A percentile compares a stretch with the other conserved stretches of the same genome.
Conservation (phyloP, 2,888 invertebrate species). For the Caenorhabditis plicata region DNA sequence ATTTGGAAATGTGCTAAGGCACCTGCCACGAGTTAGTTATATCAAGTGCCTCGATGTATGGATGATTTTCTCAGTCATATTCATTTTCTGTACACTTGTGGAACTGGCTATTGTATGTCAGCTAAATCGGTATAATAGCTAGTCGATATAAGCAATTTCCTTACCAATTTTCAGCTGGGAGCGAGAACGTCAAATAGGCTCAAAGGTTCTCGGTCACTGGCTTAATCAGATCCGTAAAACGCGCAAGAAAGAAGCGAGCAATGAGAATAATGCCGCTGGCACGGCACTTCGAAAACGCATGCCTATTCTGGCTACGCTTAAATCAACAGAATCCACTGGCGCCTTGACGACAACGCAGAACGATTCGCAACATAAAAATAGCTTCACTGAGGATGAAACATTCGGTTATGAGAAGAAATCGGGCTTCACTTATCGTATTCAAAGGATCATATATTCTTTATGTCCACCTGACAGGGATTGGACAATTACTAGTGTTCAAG, state of each 20-base stretch:
- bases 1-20: slow-evolving; percentile 65
- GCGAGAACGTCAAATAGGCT: slow-evolving; percentile 63
- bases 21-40: slow-evolving; percentile 65
- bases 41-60: slow-evolving; percentile 65
- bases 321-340: slow-evolving; percentile 11
- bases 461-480: slow-evolving; percentile 60
- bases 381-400: slow-evolving; percentile 26
- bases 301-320: slow-evolving; percentile 23
- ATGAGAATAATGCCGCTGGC: slow-evolving; percentile 28
- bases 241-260: slow-evolving; percentile 51
- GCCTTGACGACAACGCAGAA: slow-evolving; percentile 2
- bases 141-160: neutral
- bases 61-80: slow-evolving; percentile 64
- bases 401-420: slow-evolving; percentile 35
- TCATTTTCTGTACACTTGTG: slow-evolving; percentile 64
- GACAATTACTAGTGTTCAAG: slow-evolving; percentile 64
- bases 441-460: slow-evolving; percentile 30
- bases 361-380: slow-evolving; percentile 8
- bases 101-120: slow-evolving; percentile 65
- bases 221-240: slow-evolving; percentile 64
- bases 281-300: slow-evolving; percentile 43
- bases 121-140: slow-evolving; percentile 42
- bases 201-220: slow-evolving; percentile 65
- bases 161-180: slow-evolving; percentile 56
- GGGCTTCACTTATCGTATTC: slow-evolving; percentile 28